These are phyloP conservation scores for Natator depressus DNA, from an alignment of 2,113 vertebrate genomes.

Conservation along the genomic window DNA sequence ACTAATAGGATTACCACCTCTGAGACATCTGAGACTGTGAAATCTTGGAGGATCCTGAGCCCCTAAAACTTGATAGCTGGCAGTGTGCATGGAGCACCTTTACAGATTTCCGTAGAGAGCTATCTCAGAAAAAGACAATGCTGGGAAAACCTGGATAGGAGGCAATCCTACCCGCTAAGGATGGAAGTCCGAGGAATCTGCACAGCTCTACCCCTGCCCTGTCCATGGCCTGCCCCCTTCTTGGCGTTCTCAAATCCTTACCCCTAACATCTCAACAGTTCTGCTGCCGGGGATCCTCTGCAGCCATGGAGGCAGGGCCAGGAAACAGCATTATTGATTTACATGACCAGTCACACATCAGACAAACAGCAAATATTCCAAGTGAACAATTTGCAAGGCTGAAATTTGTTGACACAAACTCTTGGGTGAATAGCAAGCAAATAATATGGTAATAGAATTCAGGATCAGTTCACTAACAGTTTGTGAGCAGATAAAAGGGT, in stretches of 20 bases:
- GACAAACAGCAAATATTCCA: background rate
- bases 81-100: background rate
- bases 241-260: background rate
- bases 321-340: background rate
- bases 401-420: slow-evolving; percentile 23
- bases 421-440: background rate
- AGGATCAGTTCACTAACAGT: background rate
- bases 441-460: background rate
- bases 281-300: background rate
- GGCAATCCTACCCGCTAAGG: background rate
- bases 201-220: background rate
- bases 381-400: background rate
- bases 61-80: background rate
- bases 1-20: background rate
- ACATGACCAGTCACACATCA: background rate
- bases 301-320: background rate
- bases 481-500: slow-evolving; percentile 1
- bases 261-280: background rate
- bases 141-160: background rate
- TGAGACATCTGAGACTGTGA: background rate
- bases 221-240: background rate
- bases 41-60: background rate
- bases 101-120: background rate
- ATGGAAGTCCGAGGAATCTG: background rate
- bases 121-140: background rate